Percentiles rank a stretch among this genome's conserved stretches.
These are phyloP conservation scores for Myanophis thanlyinensis DNA, from an alignment of 2,113 vertebrate species.

Conservation along the genomic window DNA sequence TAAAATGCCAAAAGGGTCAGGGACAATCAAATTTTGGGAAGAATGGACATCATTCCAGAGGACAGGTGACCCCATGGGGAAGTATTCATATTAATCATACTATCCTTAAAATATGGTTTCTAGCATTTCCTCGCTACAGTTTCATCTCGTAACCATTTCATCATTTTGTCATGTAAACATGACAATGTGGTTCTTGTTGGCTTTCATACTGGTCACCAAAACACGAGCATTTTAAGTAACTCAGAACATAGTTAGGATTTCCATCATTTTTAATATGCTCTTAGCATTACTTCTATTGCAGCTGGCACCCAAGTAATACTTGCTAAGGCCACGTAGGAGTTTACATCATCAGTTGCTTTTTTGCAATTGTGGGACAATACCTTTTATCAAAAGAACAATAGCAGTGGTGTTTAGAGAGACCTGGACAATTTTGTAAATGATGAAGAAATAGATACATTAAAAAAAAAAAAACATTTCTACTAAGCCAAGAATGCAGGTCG, in stretches of 20 bases:
- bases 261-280: conserved; percentile 1
- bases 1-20: not conserved
- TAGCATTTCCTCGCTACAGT: not conserved
- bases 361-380: conserved; percentile 49
- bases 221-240: not conserved
- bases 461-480: conserved; percentile 53
- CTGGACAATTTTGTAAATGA: conserved; percentile 54
- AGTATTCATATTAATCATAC: not conserved
- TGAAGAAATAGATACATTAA: conserved; percentile 54
- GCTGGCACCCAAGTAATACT: conserved; percentile 11
- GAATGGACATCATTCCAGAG: not conserved
- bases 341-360: conserved; percentile 37
- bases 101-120: not conserved
- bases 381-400: conserved; percentile 40
- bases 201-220: not conserved
- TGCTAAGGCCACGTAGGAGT: conserved; percentile 28
- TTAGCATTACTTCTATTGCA: conserved; percentile 26
- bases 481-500: conserved; percentile 61
- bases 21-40: not conserved
- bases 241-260: not conserved
- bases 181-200: not conserved
- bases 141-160: not conserved
- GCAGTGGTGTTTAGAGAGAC: conserved; percentile 44
- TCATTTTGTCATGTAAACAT: not conserved
- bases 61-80: not conserved